These are phyloP conservation scores for Digitonthophagus gazella DNA, from an alignment of 2,888 invertebrate species.

Conservation along the genomic window DNA sequence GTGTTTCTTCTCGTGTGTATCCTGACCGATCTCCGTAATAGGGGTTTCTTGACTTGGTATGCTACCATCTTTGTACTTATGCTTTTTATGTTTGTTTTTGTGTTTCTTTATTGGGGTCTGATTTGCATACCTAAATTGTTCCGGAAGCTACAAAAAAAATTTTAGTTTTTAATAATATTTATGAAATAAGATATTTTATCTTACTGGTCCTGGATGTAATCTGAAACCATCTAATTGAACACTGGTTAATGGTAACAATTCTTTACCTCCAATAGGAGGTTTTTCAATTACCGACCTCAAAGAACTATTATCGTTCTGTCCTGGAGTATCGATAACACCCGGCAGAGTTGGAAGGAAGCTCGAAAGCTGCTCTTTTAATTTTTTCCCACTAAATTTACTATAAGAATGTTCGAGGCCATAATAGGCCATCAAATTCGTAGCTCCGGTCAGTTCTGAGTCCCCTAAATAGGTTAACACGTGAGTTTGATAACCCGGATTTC, in stretches of 20 bases:
- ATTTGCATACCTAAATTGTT: conserved; percentile 91
- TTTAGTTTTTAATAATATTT: conserved; percentile 6
- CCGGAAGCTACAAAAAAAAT: conserved; percentile 68
- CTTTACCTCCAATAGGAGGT: conserved; percentile 89
- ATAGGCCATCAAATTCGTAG: conserved; percentile 94
- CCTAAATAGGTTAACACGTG: conserved; percentile 52
- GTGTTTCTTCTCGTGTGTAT: conserved; percentile 92
- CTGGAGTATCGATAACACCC: conserved; percentile 92
- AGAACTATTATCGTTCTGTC: conserved; percentile 82
- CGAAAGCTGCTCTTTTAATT: conserved; percentile 90
- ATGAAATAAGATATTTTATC: conserved; percentile 27
- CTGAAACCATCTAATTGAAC: conserved; percentile 91
- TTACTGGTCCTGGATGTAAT: conserved; percentile 87
- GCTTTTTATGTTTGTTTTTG: conserved; percentile 94
- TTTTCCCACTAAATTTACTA: conserved; percentile 96
- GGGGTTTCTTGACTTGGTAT: conserved; percentile 74
- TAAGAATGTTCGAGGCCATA: conserved; percentile 96
- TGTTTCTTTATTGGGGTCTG: conserved; percentile 90
- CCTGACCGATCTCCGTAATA: conserved; percentile 62
- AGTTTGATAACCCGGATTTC: background rate
- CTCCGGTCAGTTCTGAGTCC: conserved; percentile 91
- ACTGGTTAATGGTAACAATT: conserved; percentile 80
- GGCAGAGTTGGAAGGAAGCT: conserved; percentile 94
- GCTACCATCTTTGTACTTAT: conserved; percentile 87
- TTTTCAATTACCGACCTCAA: conserved; percentile 92